Evolutionary conservation across 2,797 vertebrate species (phyloP), one percentile per base, ranked within the genome.

Genomic region (Melanotaenia parkinsoni): DNA sequence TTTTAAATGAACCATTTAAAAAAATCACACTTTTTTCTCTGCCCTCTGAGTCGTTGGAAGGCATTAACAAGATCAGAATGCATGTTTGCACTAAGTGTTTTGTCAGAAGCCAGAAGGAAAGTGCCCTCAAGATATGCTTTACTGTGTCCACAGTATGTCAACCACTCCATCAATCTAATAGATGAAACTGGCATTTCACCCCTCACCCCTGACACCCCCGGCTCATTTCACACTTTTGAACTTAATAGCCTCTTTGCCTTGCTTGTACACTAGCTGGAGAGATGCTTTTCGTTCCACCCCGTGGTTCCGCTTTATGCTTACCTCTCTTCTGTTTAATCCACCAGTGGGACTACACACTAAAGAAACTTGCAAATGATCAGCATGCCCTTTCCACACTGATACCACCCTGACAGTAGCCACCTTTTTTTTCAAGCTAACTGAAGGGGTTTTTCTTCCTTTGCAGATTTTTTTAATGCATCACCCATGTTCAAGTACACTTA

Each of bases 181-280:
- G 85, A 90, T 91, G 67, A 74, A 83, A 78, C 81, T 47, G 75
- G 65, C 76, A 67, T 78, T 30, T 76, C 76, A 37, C 53, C 35
- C 69, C 28, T 58, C 59, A 50, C 45, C 66, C 45, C 61, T 72
- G 74, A 54, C 20, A 77, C 84, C 84, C 50, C 63, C 22, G 56
- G 86, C 86, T 82, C 77, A 69, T 91, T 93, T 93, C 89, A 88
- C 91, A 92, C 89, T 77, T 72, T 57, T 69, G 77, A 50, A 60
- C 70, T 53, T 80, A 65, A 56, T 80, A 33, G 58, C 74, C 72
- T 86, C 74, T 75, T 70, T 76, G 47, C 67, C 59, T 58, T 68
- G 60, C 77, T 67, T 30, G 33, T 61, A 62, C 57, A 58, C 67
- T 58, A 51, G n/a, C 13, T 51, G 37, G 13, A 58, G 73, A 50